Base-by-base conservation (phyloP, 2,888 invertebrate species). In the Nebria brevicollis region DNA sequence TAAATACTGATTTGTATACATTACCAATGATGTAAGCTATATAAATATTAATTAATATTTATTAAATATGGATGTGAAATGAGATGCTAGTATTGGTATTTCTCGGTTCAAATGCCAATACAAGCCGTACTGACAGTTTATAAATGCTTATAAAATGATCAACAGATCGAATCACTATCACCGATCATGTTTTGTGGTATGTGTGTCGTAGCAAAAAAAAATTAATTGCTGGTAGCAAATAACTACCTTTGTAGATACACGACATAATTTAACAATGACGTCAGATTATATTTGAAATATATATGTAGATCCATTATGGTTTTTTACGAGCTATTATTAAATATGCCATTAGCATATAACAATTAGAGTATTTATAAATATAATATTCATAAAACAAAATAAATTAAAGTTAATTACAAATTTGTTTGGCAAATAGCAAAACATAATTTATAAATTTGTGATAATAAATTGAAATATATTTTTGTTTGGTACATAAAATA, bases 181-280 rank as follows among this genome's bases (percentile, higher is more conserved):
- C 41, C 15, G 42, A 42, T 20, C 73, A 73, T 73, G 43, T 73
- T 43, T 54, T 73, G 42, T 73, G 43, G 73, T 42, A 42, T 41
- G 42, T 68, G 68, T 73, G 43, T 43, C 41, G 43, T 41, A 41
- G 43, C 11, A 73, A 72, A 34, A 20, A 34, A 73, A 73, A 73
- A 41, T 13, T 41, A n/a, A 73, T 73, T 73, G 73, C 43, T 41
- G 15, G 73, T 73, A 73, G 73, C 73, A 73, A 73, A 73, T 73
- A 42, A 41, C 43, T 73, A 41, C 26, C 70, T 70, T 70, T 70
- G 70, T 20, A 70, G 70, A 34, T 70, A 70, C 26, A 34, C 25
- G 34, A 25, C 20, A 70, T 70, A 15, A 70, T 70, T 25, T 70
- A 11, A 70, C 70, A 70, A 70, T 70, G 70, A 70, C 70, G 70